Evolutionary conservation across 2,113 vertebrate species (phyloP).

Genomic region (Antechinus stuartii): DNA sequence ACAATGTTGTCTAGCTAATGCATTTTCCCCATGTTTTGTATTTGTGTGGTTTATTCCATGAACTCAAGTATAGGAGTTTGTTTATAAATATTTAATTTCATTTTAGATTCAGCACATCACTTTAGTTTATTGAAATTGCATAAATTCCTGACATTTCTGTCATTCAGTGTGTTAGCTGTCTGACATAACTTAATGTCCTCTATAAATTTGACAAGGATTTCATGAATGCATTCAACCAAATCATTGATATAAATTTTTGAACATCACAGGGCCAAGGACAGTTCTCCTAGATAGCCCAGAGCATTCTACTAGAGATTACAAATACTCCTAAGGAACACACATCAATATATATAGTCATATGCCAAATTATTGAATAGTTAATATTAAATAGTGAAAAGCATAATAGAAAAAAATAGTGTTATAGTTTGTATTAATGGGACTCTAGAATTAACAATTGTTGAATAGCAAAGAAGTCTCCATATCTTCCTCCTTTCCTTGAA

Average conservation of each 20-base stretch:
- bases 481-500: not conserved
- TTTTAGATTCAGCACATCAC: not conserved
- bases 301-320: not conserved
- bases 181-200: not conserved
- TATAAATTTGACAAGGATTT: not conserved
- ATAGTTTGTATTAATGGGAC: not conserved
- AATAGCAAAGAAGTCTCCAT: not conserved
- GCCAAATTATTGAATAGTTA: not conserved
- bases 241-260: not conserved
- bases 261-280: not conserved
- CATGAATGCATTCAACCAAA: not conserved
- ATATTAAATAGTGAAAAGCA: not conserved
- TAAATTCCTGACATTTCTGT: not conserved
- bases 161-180: not conserved
- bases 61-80: not conserved
- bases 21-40: not conserved
- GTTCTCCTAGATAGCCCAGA: not conserved
- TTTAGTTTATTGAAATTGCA: not conserved
- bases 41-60: not conserved
- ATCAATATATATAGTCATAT: not conserved
- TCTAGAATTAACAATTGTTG: not conserved
- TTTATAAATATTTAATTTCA: not conserved
- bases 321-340: not conserved
- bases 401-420: not conserved
- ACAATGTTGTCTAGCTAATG: not conserved